These are phyloP conservation scores for Drosophila leonis DNA, from an alignment of 2,888 invertebrate species.

Conservation along the genomic window DNA sequence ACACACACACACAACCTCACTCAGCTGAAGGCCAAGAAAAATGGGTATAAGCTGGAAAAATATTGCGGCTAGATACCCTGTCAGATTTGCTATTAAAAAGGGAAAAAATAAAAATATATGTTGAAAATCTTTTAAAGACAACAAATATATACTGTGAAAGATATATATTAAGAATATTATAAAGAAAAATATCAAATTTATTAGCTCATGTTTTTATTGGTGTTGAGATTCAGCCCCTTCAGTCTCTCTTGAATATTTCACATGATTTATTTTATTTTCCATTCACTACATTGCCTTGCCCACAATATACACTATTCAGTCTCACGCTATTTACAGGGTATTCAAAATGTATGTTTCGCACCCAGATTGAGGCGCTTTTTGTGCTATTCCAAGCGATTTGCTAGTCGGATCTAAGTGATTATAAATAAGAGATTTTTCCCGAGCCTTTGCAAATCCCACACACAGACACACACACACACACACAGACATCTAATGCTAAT, in stretches of 20 bases:
- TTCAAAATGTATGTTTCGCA: conserved; percentile 22
- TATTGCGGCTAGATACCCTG: background rate
- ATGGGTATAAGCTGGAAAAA: background rate
- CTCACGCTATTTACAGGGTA: conserved; percentile 15
- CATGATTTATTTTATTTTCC: no score
- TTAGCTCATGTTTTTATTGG: background rate
- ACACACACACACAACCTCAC: background rate
- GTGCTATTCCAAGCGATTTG: conserved; percentile 50
- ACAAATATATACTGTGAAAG: no score
- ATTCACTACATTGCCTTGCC: background rate
- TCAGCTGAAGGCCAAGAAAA: conserved; percentile 11
- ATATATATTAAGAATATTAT: no score
- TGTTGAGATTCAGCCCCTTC: background rate
- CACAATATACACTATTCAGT: background rate
- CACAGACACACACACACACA: background rate
- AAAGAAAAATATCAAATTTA: background rate
- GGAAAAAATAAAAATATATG: background rate
- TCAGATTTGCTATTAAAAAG: background rate
- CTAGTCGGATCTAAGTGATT: conserved; percentile 70
- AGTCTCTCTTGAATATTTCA: no score
- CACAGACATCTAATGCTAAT: conserved; percentile 42
- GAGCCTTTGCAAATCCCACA: conserved; percentile 16
- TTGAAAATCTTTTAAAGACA: no score
- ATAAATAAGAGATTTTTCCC: conserved; percentile 71
- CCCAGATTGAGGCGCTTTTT: conserved; percentile 28